Conservation (phyloP, 2,888 invertebrate species). For the Tachystola acroxantha region DNA sequence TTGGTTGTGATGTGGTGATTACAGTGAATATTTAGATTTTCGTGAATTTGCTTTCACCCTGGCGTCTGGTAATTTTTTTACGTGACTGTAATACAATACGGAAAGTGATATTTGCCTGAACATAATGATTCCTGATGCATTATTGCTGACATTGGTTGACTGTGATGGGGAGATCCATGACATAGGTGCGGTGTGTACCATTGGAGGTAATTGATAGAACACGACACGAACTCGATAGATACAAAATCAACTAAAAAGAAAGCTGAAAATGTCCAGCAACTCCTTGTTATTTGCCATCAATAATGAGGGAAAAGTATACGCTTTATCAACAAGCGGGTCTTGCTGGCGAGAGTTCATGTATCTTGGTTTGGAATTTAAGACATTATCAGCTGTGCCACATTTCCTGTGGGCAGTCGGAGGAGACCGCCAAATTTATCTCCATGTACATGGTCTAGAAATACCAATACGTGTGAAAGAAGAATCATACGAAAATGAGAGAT, state of each 20-base stretch:
- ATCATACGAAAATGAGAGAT: slow-evolving; percentile 95
- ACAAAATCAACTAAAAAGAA: background rate
- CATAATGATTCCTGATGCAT: no score
- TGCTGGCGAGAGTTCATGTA: slow-evolving; percentile 93
- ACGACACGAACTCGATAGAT: no score
- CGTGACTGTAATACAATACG: no score
- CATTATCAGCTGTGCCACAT: slow-evolving; percentile 89
- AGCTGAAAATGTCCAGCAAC: slow-evolving; percentile 27
- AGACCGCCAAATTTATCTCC: slow-evolving; percentile 94
- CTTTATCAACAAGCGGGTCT: slow-evolving; percentile 87
- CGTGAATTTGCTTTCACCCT: no score
- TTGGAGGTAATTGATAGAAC: no score
- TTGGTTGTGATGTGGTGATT: no score
- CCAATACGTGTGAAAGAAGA: slow-evolving; percentile 94
- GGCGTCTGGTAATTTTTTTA: no score
- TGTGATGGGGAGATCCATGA: no score
- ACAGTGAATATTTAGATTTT: no score
- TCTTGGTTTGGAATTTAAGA: slow-evolving; percentile 92
- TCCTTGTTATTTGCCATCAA: slow-evolving; percentile 89
- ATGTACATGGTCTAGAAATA: slow-evolving; percentile 92
- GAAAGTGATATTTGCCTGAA: no score
- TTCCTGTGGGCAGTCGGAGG: slow-evolving; percentile 96
- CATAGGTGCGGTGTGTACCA: no score
- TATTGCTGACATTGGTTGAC: no score
- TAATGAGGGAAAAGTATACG: slow-evolving; percentile 92